phyloP scores from a whole-genome alignment of 2,113 vertebrate genomes.

The Ia io region DNA sequence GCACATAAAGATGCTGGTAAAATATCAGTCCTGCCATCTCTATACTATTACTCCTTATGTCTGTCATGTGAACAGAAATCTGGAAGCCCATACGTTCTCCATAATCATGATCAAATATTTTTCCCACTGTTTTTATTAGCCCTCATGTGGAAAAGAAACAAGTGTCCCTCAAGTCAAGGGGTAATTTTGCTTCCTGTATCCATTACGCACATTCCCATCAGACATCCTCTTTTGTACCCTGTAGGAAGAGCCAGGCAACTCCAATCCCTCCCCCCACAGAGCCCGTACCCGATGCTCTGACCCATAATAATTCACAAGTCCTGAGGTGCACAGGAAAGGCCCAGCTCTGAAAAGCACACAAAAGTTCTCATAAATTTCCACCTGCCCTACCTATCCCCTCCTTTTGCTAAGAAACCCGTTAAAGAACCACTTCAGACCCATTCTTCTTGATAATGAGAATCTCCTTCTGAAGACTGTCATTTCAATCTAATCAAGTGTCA shows the following conservation, averaged over 20 bases:
- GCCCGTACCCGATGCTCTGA: background rate
- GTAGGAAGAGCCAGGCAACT: background rate
- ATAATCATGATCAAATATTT: background rate
- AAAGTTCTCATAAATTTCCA: background rate
- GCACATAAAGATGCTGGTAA: background rate
- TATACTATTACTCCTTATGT: rapidly evolving
- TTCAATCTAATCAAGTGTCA: constrained; percentile 65
- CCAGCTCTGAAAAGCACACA: background rate
- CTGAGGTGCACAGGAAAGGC: background rate
- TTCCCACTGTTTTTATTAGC: background rate
- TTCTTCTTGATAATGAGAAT: background rate
- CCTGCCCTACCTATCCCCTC: background rate
- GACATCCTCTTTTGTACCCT: background rate
- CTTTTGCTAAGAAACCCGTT: constrained; percentile 59
- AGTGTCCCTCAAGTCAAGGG: background rate
- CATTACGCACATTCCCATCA: background rate
- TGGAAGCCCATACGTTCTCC: background rate
- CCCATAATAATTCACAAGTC: background rate
- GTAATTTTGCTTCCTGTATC: background rate
- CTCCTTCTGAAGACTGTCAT: constrained; percentile 52
- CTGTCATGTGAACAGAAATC: background rate
- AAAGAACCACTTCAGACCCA: constrained; percentile 29
- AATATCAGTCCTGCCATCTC: background rate
- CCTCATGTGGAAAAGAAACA: background rate
- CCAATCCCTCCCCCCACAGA: background rate